Base-by-base conservation (phyloP, 2,113 vertebrate genomes). In the Martes martes region DNA sequence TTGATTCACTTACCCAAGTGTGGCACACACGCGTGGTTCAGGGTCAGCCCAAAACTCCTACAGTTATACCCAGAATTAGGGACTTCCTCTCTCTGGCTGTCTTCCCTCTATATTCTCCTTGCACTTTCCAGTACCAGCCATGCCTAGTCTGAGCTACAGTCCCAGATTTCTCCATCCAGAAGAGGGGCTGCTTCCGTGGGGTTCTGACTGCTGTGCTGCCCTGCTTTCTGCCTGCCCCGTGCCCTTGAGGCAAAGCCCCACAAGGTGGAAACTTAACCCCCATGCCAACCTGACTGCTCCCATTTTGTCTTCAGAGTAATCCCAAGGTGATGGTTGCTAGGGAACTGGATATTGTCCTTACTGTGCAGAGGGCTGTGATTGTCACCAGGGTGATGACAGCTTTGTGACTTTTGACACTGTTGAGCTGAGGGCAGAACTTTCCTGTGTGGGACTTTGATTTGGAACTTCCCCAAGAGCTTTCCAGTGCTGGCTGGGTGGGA, bases 281-380 rank as follows among this genome's bases (percentile, higher is more conserved):
- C 7, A 1, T 14, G 36, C 18, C 18, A 1, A 0, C 14, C 11
- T 26, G 18, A 8, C 57, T 11, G 6, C 2, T 26, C 18, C 9
- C 7, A 4, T 36, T 19, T 6, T 7, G 6, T 11, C 39, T 52
- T 8, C 4, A 21, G 45, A 8, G 8, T n/a, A 11, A 11, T 18
- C 71, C 14, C 23, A 1, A 1, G 50, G 61, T 69, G 50, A 4
- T 1, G 26, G 33, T 11, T 10, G 6, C 2, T 23, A 52, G 13
- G 6, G 7, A 11, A 3, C 10, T 11, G 14, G 19, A 47, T 45
- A 31, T 47, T 3, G 1, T 50, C 47, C 61, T 85, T 36, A 10
- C 11, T 1, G 1, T 47, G 36, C 7, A 2, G 45, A 11, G 63
- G 24, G 7, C 24, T 33, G 2, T 0, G 26, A 9, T 1, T 42